Evolutionary conservation across 2,113 vertebrate genomes (phyloP).

Genomic region (Marmota monax): DNA sequence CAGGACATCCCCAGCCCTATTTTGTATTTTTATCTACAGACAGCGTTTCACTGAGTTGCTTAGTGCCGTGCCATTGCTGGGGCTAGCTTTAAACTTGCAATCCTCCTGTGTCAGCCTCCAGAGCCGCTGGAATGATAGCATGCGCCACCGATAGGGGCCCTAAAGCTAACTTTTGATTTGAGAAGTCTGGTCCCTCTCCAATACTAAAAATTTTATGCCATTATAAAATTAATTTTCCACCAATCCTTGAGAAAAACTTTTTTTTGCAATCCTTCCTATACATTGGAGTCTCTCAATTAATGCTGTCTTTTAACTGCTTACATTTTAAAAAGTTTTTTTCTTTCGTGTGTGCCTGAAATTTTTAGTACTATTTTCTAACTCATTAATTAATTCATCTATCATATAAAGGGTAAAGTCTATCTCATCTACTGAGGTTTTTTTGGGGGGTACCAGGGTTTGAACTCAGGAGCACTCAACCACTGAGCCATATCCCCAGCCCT

Average conservation of each 20-base stretch:
- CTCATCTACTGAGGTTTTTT: not conserved
- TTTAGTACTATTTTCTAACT: slow-evolving; percentile 54
- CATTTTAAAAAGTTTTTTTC: not conserved
- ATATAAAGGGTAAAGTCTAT: not conserved
- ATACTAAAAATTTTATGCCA: slow-evolving; percentile 20
- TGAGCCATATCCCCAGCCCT: too few relatives aligned
- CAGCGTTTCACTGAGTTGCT: too few relatives aligned
- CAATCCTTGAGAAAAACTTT: not conserved
- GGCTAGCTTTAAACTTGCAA: too few relatives aligned
- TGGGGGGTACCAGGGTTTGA: not conserved
- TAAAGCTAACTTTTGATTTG: slow-evolving; percentile 33
- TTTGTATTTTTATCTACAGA: too few relatives aligned
- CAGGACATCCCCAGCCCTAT: too few relatives aligned
- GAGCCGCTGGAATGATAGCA: too few relatives aligned
- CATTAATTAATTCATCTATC: slow-evolving; percentile 50
- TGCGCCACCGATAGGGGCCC: too few relatives aligned
- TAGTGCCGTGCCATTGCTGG: too few relatives aligned
- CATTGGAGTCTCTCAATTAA: slow-evolving; percentile 21
- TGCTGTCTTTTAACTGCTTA: slow-evolving; percentile 21
- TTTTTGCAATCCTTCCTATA: slow-evolving; percentile 6
- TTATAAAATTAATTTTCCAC: slow-evolving; percentile 41
- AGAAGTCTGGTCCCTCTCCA: slow-evolving; percentile 12
- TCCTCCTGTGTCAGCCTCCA: too few relatives aligned
- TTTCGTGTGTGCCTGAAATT: not conserved
- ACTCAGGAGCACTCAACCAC: too few relatives aligned